phyloP scores from a whole-genome alignment of 2,113 vertebrate genomes.

The Leiothrix lutea region DNA sequence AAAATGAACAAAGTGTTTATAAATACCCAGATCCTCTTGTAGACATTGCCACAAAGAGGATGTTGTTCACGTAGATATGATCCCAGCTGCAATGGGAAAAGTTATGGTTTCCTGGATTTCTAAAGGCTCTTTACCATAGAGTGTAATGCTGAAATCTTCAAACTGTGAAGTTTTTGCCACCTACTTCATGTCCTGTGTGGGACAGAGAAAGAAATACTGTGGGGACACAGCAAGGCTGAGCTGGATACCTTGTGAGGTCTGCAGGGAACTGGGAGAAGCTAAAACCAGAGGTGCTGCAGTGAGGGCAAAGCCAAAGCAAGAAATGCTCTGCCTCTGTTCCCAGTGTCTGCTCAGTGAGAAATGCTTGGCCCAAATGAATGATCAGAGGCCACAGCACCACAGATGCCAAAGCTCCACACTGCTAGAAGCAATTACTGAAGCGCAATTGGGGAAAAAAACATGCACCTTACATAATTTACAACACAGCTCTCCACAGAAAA shows the following conservation, averaged over 20 bases:
- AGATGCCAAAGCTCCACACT: neutral
- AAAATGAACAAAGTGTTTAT: neutral
- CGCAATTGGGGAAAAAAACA: neutral
- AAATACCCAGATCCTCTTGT: neutral
- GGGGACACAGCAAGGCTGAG: neutral
- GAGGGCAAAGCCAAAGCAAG: neutral
- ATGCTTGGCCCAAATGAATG: neutral
- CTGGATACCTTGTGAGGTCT: neutral
- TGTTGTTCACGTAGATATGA: neutral
- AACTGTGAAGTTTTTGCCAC: neutral
- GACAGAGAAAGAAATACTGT: neutral
- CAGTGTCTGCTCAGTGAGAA: neutral
- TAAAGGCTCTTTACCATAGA: neutral
- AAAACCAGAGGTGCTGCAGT: neutral
- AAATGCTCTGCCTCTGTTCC: neutral
- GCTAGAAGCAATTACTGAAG: accelerated
- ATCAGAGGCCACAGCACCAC: neutral
- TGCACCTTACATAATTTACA: neutral
- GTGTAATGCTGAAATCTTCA: neutral
- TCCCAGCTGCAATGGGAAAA: neutral
- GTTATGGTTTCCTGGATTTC: neutral
- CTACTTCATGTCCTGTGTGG: neutral
- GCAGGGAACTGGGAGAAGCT: neutral
- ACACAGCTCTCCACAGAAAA: neutral
- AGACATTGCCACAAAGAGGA: neutral